These are phyloP conservation scores for Hoplias malabaricus DNA, from an alignment of 2,113 vertebrate genomes.

Conservation along the genomic window DNA sequence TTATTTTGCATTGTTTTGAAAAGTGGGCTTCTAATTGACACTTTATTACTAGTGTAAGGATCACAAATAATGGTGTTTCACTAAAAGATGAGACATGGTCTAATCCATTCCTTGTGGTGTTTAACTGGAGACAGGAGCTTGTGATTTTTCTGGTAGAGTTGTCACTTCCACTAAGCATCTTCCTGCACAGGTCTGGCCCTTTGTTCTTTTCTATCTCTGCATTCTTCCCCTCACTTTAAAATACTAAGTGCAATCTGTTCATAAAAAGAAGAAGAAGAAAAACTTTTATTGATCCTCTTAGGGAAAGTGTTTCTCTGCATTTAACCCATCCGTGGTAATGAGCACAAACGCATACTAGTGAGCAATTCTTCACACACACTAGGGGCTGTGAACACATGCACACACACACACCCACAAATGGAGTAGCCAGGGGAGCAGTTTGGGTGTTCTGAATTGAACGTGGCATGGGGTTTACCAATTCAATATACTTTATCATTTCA, in stretches of 20 bases:
- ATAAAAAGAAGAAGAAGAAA: too few relatives aligned
- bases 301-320: too few relatives aligned
- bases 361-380: too few relatives aligned
- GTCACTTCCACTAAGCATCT: slow-evolving; percentile 30
- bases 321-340: too few relatives aligned
- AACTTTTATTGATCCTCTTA: too few relatives aligned
- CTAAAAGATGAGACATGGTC: slow-evolving; percentile 5
- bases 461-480: too few relatives aligned
- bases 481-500: too few relatives aligned
- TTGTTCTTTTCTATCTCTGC: neutral
- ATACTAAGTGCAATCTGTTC: neutral
- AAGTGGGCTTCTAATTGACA: neutral
- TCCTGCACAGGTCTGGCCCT: slow-evolving; percentile 29
- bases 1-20: neutral
- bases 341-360: too few relatives aligned
- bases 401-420: too few relatives aligned
- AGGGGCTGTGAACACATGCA: too few relatives aligned
- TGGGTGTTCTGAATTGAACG: too few relatives aligned
- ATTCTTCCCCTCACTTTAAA: slow-evolving; percentile 5
- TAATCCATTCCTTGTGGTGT: slow-evolving; percentile 9
- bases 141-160: slow-evolving; percentile 39
- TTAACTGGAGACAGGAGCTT: slow-evolving; percentile 2
- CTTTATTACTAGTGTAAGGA: slow-evolving; percentile 6
- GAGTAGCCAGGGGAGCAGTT: too few relatives aligned
- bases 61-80: slow-evolving; percentile 9